Conservation (phyloP, 1,140 invertebrate species). For the Agrypnia vestita region DNA sequence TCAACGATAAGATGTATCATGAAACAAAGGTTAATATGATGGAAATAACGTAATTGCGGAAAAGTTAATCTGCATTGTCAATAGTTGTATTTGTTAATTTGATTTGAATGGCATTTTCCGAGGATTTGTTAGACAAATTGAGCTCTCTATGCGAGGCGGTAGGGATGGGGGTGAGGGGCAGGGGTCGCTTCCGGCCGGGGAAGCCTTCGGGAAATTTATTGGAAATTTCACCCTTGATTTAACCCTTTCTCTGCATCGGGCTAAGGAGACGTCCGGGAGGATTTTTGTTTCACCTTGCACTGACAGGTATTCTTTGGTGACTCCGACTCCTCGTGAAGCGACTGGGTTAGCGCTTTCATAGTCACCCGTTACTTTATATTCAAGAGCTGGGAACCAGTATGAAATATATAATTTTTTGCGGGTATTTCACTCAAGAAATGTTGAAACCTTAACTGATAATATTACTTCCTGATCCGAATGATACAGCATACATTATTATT, state of each 20-base stretch:
- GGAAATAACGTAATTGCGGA: not conserved
- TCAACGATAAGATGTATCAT: too few relatives aligned
- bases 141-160: slow-evolving; percentile 20
- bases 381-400: too few relatives aligned
- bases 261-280: slow-evolving; percentile 15
- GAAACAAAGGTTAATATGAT: too few relatives aligned
- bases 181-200: slow-evolving; percentile 44
- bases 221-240: slow-evolving; percentile 59
- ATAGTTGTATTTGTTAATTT: slow-evolving; percentile 10
- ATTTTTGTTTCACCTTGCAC: slow-evolving; percentile 31
- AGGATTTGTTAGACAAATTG: slow-evolving; percentile 39
- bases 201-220: slow-evolving; percentile 57
- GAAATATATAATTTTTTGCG: too few relatives aligned
- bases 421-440: too few relatives aligned
- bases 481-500: too few relatives aligned
- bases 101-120: slow-evolving; percentile 23
- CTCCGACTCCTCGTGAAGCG: not conserved
- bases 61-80: not conserved
- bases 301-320: slow-evolving; percentile 36
- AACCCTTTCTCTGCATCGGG: slow-evolving; percentile 45
- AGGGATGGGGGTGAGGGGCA: not conserved
- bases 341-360: not conserved
- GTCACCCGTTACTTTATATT: too few relatives aligned
- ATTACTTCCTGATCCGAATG: too few relatives aligned
- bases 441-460: too few relatives aligned